Evolutionary conservation across 2,113 vertebrate genomes (phyloP), one percentile per base, ranked within the genome.

Genomic region (Rhinogobius similis): DNA sequence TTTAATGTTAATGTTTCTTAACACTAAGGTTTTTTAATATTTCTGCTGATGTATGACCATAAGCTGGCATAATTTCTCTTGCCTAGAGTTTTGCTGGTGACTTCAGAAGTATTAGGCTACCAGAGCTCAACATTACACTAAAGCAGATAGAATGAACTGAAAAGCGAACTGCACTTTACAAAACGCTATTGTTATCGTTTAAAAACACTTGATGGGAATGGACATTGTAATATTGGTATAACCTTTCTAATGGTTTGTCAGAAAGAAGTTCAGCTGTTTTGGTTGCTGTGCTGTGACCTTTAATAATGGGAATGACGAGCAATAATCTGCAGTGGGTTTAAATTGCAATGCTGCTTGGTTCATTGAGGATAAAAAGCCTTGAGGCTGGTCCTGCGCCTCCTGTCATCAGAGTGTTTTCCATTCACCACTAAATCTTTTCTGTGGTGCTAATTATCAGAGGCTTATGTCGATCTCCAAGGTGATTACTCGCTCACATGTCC

Each of bases 241-340:
- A 63, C 27, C 65, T 74, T 78, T 78, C 10, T 69, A 82, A 84
- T 76, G 48, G 70, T 39, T 50, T 65, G 69, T 77, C 23, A 66
- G 59, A 69, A 58, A 26, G 32, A 64, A 48, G 27, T 58, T 81
- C 56, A 20, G 58, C 36, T 73, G 73, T 70, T 68, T 23, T 77
- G 32, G 68, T 38, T 43, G 63, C 10, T 0, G 39, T 32, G 36
- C 23, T 63, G 56, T 71, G 72, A 48, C 62, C 66, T 82, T 84
- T 81, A 23, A 24, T 75, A 78, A 82, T 39, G 48, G 39, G 20
- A 39, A 55, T 63, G 79, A 67, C n/a, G n/a, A 44, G 4, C 1
- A 62, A 56, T 20, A 68, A 44, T 43, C 36, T 62, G 26, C 38
- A 62, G 4, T n/a, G 44, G 21, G 36, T 59, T 84, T 53, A 65